These are phyloP conservation scores for Huso huso DNA, from an alignment of 2,797 vertebrate species.

Conservation along the genomic window DNA sequence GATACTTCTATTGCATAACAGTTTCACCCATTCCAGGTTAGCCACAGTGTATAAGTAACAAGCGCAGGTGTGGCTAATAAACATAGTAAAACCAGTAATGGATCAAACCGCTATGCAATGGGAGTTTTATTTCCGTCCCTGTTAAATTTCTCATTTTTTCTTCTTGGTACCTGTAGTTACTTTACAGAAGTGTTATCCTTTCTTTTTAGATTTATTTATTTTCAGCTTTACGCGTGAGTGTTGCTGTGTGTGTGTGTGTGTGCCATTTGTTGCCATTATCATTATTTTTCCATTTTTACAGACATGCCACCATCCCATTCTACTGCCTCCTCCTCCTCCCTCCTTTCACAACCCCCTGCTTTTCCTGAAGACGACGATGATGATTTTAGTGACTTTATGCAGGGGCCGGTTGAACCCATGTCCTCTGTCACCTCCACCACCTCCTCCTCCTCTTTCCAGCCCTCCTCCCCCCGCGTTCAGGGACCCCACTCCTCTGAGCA, in stretches of 20 bases:
- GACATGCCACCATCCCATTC: constrained; percentile 88
- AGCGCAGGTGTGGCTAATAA: too few species aligned
- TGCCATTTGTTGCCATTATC: constrained; percentile 43
- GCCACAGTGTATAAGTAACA: too few species aligned
- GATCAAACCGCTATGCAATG: too few species aligned
- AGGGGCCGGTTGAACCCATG: constrained; percentile 69
- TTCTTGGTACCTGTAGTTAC: constrained; percentile 30
- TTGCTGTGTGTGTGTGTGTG: constrained; percentile 26
- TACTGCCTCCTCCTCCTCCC: constrained; percentile 65
- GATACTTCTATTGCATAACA: too few species aligned
- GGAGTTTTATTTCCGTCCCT: too few species aligned
- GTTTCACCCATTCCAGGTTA: too few species aligned
- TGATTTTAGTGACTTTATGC: constrained; percentile 97
- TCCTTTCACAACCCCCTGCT: constrained; percentile 60
- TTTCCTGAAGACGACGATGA: constrained; percentile 74
- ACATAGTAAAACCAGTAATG: too few species aligned
- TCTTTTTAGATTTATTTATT: constrained; percentile 6
- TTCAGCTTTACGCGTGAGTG: not conserved
- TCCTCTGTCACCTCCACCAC: constrained; percentile 52
- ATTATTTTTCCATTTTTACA: constrained; percentile 84
- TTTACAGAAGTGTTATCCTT: constrained; percentile 4
- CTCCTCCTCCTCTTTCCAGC: constrained; percentile 33
- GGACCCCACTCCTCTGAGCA: constrained; percentile 23
- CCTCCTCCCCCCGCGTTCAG: too few species aligned
- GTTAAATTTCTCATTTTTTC: constrained; percentile 13